Conservation (phyloP, 2,888 invertebrate genomes). For the Lymantria dispar region DNA sequence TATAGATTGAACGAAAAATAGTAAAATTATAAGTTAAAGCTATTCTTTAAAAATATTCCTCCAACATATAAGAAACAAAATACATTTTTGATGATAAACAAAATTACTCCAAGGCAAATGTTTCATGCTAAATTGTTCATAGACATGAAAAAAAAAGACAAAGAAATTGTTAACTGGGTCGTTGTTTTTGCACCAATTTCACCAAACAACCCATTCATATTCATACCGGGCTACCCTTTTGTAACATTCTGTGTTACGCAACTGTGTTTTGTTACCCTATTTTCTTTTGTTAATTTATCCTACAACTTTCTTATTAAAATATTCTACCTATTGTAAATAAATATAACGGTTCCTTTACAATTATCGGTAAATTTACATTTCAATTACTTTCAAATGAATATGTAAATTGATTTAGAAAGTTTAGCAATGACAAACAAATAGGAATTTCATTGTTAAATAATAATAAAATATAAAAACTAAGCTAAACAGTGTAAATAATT, state of each 20-base stretch:
- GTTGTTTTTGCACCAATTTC: slow-evolving; percentile 62
- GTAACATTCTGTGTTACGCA: slow-evolving; percentile 69
- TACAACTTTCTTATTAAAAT: slow-evolving; percentile 27
- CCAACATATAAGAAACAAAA: not conserved
- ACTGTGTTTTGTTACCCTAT: slow-evolving; percentile 56
- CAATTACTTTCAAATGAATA: slow-evolving; percentile 9
- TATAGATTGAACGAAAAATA: too few species aligned
- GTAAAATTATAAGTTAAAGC: too few species aligned
- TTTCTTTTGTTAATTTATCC: slow-evolving; percentile 62
- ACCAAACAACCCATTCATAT: slow-evolving; percentile 73
- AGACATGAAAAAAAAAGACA: slow-evolving; percentile 38
- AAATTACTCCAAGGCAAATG: slow-evolving; percentile 22
- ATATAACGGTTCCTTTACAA: slow-evolving; percentile 24
- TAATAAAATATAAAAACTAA: too few species aligned
- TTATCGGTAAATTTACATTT: slow-evolving; percentile 25
- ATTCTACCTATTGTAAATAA: slow-evolving; percentile 22
- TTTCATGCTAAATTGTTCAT: slow-evolving; percentile 18
- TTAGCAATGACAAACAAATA: not conserved
- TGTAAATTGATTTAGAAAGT: slow-evolving; percentile 8
- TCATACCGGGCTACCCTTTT: slow-evolving; percentile 71
- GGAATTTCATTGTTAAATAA: too few species aligned
- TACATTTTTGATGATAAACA: slow-evolving; percentile 21
- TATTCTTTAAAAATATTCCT: too few species aligned
- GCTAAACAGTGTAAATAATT: too few species aligned
- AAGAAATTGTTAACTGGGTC: slow-evolving; percentile 29